A percentile compares a stretch with the other conserved stretches of the same genome.
Conservation (phyloP, 2,888 invertebrate species). For the Acleris cristana region DNA sequence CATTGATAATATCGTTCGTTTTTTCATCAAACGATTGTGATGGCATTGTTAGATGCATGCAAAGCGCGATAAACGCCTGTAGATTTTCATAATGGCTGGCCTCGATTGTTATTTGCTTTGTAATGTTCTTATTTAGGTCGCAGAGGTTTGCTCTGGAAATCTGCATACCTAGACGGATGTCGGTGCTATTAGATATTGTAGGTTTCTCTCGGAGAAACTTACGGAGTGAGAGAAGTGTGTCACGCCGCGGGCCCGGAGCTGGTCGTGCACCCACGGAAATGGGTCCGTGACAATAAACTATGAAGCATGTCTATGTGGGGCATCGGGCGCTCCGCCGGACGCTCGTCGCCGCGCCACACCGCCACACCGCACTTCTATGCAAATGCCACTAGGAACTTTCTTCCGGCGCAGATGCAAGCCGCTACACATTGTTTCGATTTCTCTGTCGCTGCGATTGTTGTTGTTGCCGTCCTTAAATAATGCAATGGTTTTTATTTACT, state of each 20-base stretch:
- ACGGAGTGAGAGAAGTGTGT: conserved; percentile 77
- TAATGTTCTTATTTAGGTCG: conserved; percentile 73
- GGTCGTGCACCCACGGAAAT: conserved; percentile 78
- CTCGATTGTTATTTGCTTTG: conserved; percentile 62
- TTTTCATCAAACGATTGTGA: conserved; percentile 1
- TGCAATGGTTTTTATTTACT: not conserved
- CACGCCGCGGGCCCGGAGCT: conserved; percentile 62
- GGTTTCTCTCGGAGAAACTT: conserved; percentile 82
- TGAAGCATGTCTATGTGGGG: conserved; percentile 76
- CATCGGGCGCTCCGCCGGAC: conserved; percentile 64
- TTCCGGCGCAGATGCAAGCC: conserved; percentile 70
- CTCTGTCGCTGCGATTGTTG: conserved; percentile 57
- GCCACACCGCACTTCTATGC: conserved; percentile 58
- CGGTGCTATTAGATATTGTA: conserved; percentile 78
- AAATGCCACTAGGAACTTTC: conserved; percentile 78
- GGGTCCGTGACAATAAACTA: conserved; percentile 78
- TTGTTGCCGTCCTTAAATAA: conserved; percentile 54
- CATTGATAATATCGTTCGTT: conserved; percentile 6
- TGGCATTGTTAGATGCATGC: conserved; percentile 21
- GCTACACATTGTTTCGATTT: conserved; percentile 75
- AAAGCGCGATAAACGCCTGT: conserved; percentile 10
- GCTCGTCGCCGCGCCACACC: conserved; percentile 47
- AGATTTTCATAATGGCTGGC: conserved; percentile 51
- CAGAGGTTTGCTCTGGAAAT: conserved; percentile 79
- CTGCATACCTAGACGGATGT: conserved; percentile 80